Percentiles rank a stretch among this genome's conserved stretches.
phyloP scores from a whole-genome alignment of 2,888 invertebrate genomes.

The Biston stratarius region DNA sequence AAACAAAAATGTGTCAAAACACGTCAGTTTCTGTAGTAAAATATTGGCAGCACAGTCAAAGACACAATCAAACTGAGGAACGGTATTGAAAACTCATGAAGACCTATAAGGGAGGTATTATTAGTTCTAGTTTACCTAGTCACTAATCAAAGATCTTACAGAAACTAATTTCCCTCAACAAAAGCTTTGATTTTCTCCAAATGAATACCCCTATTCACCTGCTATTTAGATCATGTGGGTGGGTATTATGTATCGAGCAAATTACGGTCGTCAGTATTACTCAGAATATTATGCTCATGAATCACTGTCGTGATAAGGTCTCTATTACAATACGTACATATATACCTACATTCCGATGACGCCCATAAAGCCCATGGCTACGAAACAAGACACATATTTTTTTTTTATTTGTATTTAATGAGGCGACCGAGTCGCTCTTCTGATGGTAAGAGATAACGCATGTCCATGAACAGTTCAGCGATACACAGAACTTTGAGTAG shows the following conservation, averaged over 20 bases:
- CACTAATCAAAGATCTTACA: constrained; percentile 6
- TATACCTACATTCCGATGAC: not conserved
- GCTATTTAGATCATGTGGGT: constrained; percentile 6
- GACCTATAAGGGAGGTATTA: not conserved
- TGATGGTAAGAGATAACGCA: too few relatives aligned
- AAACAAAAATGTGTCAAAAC: too few relatives aligned
- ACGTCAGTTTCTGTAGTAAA: not conserved
- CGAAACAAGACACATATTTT: not conserved
- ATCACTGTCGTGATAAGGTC: constrained; percentile 14
- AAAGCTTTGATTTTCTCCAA: constrained; percentile 9
- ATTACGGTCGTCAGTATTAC: constrained; percentile 16
- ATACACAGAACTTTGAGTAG: too few relatives aligned
- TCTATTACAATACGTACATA: not conserved
- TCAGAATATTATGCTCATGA: constrained; percentile 12
- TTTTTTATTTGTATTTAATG: too few relatives aligned
- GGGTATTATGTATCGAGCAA: constrained; percentile 16
- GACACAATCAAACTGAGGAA: not conserved
- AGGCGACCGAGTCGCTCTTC: too few relatives aligned
- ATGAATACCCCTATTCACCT: constrained; percentile 8
- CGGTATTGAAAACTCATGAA: constrained; percentile 2
- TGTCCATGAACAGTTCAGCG: too few relatives aligned
- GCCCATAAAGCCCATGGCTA: not conserved
- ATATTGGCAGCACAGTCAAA: not conserved
- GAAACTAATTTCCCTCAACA: constrained; percentile 27
- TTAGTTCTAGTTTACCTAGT: not conserved